Evolutionary conservation across 1,140 invertebrate species (phyloP).

Genomic region (Bombus pyrosoma): DNA sequence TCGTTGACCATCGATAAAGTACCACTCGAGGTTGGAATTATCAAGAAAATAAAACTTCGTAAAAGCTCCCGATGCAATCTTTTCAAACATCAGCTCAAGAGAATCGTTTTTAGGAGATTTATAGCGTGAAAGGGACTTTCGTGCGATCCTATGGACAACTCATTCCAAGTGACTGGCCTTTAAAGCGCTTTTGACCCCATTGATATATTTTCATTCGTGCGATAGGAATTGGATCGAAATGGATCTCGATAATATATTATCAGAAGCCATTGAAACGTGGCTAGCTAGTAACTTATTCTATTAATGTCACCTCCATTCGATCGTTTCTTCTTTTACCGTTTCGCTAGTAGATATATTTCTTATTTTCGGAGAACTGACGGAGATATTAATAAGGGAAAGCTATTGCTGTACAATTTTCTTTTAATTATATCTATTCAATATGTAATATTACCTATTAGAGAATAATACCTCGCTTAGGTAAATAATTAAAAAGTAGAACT

Average conservation of each 20-base stretch:
- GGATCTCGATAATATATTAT: not conserved
- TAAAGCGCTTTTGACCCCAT: constrained; percentile 11
- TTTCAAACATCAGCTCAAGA: not conserved
- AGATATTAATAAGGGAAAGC: not conserved
- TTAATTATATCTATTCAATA: no score
- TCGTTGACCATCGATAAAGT: not conserved
- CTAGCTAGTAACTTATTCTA: constrained; percentile 28
- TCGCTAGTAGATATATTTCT: not conserved
- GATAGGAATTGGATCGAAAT: constrained; percentile 1
- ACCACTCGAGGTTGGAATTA: not conserved
- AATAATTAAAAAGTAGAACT: no score
- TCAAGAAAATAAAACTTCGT: not conserved
- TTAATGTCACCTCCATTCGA: not conserved
- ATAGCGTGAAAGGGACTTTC: not conserved
- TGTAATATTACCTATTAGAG: no score
- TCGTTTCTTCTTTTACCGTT: not conserved
- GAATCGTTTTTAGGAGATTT: constrained; percentile 33
- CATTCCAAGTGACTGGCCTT: not conserved
- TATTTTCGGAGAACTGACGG: constrained; percentile 12
- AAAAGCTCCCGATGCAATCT: not conserved
- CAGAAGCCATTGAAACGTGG: not conserved
- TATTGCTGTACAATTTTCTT: no score
- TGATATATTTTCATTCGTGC: constrained; percentile 27
- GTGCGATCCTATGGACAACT: constrained; percentile 9
- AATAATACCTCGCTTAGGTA: no score